A percentile compares a stretch with the other conserved stretches of the same genome.
Conservation (phyloP, 2,113 vertebrate genomes). For the Bettongia penicillata region DNA sequence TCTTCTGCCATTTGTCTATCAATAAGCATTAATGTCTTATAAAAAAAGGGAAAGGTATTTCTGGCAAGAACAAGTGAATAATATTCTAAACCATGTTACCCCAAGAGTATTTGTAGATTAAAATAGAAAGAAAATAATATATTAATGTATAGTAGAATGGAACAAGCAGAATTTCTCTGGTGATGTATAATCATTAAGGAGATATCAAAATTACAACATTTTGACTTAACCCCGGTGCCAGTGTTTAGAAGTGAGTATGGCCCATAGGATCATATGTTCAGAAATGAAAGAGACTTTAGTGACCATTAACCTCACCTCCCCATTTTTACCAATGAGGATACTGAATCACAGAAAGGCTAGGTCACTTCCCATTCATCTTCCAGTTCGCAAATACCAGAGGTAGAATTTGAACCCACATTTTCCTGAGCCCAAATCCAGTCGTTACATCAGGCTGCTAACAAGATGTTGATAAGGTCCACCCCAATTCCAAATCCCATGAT, state of each 20-base stretch:
- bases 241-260: not conserved
- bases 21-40: not conserved
- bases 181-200: not conserved
- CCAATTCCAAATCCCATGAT: not conserved
- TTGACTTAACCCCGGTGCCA: not conserved
- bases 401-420: not conserved
- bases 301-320: not conserved
- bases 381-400: not conserved
- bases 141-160: not conserved
- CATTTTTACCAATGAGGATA: not conserved
- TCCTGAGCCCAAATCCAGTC: not conserved
- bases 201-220: not conserved
- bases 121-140: not conserved
- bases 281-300: not conserved
- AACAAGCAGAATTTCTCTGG: not conserved
- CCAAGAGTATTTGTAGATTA: not conserved
- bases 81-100: not conserved
- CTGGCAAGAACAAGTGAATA: not conserved
- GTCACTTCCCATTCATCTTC: not conserved
- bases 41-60: not conserved
- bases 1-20: not conserved
- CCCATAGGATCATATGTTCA: not conserved
- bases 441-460: not conserved
- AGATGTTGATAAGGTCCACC: not conserved
- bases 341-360: not conserved